Evolutionary conservation across 2,113 vertebrate genomes (phyloP).

Genomic region (Strigops habroptila): DNA sequence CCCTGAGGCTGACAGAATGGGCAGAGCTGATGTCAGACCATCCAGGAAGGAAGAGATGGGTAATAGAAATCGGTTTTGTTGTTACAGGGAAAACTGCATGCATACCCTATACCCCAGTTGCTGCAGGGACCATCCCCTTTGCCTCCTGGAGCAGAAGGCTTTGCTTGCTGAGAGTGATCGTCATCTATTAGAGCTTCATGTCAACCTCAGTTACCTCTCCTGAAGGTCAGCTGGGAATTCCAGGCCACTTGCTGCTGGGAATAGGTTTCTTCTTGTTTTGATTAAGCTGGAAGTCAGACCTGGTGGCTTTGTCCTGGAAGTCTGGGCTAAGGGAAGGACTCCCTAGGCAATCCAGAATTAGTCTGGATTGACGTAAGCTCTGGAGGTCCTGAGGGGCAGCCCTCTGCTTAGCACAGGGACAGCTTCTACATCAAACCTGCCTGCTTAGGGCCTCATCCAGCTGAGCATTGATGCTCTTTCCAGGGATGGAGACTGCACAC

Average conservation of each 20-base stretch:
- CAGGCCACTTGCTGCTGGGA: neutral
- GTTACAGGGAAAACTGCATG: fast-evolving
- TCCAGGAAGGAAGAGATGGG: neutral
- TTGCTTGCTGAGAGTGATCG: neutral
- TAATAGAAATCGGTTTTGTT: neutral
- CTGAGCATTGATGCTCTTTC: neutral
- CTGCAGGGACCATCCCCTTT: neutral
- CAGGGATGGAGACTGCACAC: neutral
- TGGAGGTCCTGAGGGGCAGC: neutral
- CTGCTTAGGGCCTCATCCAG: neutral
- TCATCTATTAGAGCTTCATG: neutral
- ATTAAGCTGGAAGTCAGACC: neutral
- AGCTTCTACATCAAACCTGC: neutral
- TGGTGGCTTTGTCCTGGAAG: neutral
- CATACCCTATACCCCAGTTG: fast-evolving
- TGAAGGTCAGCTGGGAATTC: neutral
- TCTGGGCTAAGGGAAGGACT: neutral
- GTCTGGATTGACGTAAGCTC: neutral
- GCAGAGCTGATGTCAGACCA: neutral
- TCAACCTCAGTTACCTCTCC: neutral
- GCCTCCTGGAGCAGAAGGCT: neutral
- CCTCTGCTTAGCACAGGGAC: neutral
- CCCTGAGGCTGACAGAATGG: neutral
- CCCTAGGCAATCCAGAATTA: neutral
- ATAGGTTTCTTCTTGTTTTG: neutral